Evolutionary conservation across 64 coral and sea anemone genomes (phyloP).

Genomic region (Montipora cactus): DNA sequence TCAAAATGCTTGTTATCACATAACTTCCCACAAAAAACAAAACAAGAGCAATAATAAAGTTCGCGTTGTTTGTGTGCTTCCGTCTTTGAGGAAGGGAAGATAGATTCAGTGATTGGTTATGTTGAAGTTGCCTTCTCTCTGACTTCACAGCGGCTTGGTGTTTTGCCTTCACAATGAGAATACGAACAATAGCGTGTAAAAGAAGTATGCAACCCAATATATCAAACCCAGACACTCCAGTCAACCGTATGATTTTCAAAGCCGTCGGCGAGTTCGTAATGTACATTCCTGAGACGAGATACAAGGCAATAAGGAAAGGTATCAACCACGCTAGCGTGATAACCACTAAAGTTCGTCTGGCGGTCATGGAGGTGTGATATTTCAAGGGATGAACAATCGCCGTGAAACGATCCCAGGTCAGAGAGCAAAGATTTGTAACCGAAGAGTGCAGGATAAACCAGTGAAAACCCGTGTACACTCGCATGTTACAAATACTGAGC

Average conservation of each 20-base stretch:
- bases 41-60: not conserved
- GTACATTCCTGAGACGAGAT: not conserved
- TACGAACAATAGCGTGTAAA: slow-evolving; percentile 5
- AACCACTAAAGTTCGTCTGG: not conserved
- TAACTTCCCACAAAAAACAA: not conserved
- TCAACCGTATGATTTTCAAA: not conserved
- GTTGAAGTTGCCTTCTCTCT: not conserved
- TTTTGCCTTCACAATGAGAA: not conserved
- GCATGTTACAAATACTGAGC: not conserved
- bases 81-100: not conserved
- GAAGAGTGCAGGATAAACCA: slow-evolving; percentile 7
- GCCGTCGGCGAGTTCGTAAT: not conserved
- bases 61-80: not conserved
- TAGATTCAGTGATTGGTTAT: not conserved
- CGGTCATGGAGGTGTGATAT: not conserved
- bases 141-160: not conserved
- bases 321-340: not conserved
- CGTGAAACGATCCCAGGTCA: slow-evolving; percentile 5
- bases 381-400: not conserved
- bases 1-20: not conserved
- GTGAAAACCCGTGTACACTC: not conserved
- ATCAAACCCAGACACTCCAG: not conserved
- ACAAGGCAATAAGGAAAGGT: not conserved
- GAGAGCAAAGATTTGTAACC: not conserved
- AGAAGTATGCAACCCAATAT: not conserved